Evolutionary conservation across 2,797 vertebrate genomes (phyloP), one percentile per base, ranked within the genome.

Genomic region (Rhynchonycteris naso): DNA sequence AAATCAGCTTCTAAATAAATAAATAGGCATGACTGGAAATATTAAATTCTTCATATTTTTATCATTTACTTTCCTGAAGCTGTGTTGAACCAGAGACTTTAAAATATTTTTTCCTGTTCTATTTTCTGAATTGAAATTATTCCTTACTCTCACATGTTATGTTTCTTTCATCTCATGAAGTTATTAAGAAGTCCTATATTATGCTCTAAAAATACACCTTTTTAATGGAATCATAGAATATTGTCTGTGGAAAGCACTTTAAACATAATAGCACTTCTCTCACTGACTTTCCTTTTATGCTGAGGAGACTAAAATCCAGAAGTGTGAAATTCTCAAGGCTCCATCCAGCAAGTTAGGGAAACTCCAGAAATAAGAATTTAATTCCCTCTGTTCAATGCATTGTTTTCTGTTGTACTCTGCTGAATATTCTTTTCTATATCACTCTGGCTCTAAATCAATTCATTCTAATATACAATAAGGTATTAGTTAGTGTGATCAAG

Each of bases 51-150:
- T 19, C 11, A 16, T 78, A 47, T 56, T 86, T 93, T 81, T 65
- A 91, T 91, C 14, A 52, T 85, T 74, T 69, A 43, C 78, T 43
- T 87, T 84, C 43, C 38, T 75, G 13, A 89, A 61, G 5, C 6
- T 69, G 33, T 91, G 13, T 87, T 93, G 7, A 28, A 59, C 5
- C 22, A 95, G 16, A 87, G 66, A 56, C 28, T 72, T 92, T 56
- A 71, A 80, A 87, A 72, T 90, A 30, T 72, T 90, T 75, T 81
- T 89, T 95, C 28, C 38, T 87, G 6, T 88, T 89, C 30, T 84
- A 47, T 84, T 81, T 92, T 87, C 54, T 71, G 38, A 95, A 74
- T 43, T 91, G 38, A 95, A 97, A 85, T 89, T 84, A 86, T 95
- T 92, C 76, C 47, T 93, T 93, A 78, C 16, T 84, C 58, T 91